Evolutionary conservation across 2,888 invertebrate genomes (phyloP), one percentile per base, ranked within the genome.

Genomic region (Heteromyza rotundicornis): DNA sequence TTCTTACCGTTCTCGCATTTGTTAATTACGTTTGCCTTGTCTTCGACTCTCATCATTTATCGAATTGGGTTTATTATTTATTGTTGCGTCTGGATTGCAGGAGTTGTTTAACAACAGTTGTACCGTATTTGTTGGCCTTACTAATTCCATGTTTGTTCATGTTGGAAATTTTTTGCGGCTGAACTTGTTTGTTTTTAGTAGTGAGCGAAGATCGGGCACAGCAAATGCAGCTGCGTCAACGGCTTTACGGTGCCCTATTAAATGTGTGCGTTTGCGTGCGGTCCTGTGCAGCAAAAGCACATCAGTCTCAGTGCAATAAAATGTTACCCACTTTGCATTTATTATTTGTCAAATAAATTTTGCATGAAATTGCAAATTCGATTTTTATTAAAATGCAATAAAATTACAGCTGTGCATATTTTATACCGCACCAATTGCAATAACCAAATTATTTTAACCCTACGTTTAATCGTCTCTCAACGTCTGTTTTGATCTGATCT

Each of bases 301-400:
- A 59, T 40, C 50, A 50, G 36, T 53, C 14, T 32, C 32, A 16
- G 8, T 20, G 17, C 52, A 10, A 8, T 52, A 10, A 8, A 10
- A 27, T n/a, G n/a, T n/a, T n/a, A 12, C 27, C n/a, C 16, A 8
- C 27, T 27, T 52, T 16, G 53, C 53, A 54, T 53, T 27, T 47
- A 64, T 64, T 58, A 76, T 75, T 78, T 78, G 78, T 78, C 77
- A 76, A 78, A 77, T 76, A 75, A 76, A 76, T 75, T 74, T 60
- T 63, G 64, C 24, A 10, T 19, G 57, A 22, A 20, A 19, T 52
- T 52, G n/a, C 32, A 8, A 35, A 47, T 49, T 40, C 44, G 56
- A 14, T 44, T 44, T 23, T 54, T 50, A 64, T 61, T 44, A 53
- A 59, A 62, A 61, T 59, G 53, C 61, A 59, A 61, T 62, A 54